Evolutionary conservation across 2,888 invertebrate genomes (phyloP).

Genomic region (Ennomos erosarius): DNA sequence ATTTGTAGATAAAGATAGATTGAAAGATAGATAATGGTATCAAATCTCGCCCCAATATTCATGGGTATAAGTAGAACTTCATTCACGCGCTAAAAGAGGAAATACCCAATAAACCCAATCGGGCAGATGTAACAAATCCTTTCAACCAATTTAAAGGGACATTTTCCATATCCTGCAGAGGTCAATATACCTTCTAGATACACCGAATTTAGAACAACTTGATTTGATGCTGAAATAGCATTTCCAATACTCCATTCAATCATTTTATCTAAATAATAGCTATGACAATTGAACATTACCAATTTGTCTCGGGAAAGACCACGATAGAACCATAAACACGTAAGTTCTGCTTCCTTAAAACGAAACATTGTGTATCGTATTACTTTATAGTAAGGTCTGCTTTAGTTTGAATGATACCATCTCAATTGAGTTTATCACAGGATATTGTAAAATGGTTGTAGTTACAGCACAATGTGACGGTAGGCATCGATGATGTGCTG

Average conservation of each 20-base stretch:
- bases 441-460: conserved; percentile 82
- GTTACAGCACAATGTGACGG: conserved; percentile 69
- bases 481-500: conserved; percentile 66
- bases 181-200: conserved; percentile 70
- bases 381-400: conserved; percentile 54
- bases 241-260: conserved; percentile 81
- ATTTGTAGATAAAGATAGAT: no score
- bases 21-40: not conserved
- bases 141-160: conserved; percentile 72
- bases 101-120: conserved; percentile 62
- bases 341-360: conserved; percentile 10
- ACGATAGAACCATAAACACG: conserved; percentile 23
- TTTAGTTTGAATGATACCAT: conserved; percentile 51
- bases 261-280: conserved; percentile 74
- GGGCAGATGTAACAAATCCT: conserved; percentile 68
- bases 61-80: conserved; percentile 7
- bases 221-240: conserved; percentile 75
- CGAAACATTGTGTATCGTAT: conserved; percentile 51
- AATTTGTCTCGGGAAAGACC: conserved; percentile 72
- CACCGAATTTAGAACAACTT: conserved; percentile 70
- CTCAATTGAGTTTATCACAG: conserved; percentile 81
- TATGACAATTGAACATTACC: conserved; percentile 81
- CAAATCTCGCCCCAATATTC: conserved; percentile 3
- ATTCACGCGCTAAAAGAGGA: conserved; percentile 48
- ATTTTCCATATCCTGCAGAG: conserved; percentile 79